These are phyloP conservation scores for Acheta domesticus DNA, from an alignment of 2,888 invertebrate species.

Conservation along the genomic window DNA sequence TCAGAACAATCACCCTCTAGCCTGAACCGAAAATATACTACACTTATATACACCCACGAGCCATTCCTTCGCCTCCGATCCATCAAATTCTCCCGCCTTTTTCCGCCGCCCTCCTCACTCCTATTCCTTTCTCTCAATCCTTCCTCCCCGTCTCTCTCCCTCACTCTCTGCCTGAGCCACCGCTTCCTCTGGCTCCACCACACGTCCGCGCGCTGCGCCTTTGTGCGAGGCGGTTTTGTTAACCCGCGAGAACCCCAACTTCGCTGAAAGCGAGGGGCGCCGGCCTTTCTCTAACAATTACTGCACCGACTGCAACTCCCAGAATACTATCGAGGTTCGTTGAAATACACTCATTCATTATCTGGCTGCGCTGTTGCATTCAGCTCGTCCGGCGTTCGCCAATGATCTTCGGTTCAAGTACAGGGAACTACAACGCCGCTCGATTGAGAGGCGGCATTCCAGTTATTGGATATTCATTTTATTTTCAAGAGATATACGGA, in stretches of 20 bases:
- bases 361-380: not conserved
- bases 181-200: not conserved
- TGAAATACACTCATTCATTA: not conserved
- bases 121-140: no score
- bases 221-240: not conserved
- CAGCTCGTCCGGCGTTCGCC: not conserved
- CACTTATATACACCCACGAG: no score
- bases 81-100: no score
- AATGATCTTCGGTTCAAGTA: no score
- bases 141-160: not conserved
- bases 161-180: not conserved
- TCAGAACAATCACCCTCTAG: no score
- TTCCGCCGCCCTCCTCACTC: no score
- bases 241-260: not conserved
- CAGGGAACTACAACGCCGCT: no score
- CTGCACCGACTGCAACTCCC: not conserved
- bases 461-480: no score
- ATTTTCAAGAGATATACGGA: no score
- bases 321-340: not conserved
- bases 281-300: not conserved
- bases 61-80: no score
- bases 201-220: not conserved
- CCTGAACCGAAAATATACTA: no score
- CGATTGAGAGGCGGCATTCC: no score
- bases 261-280: not conserved